These are phyloP conservation scores for Frankliniella intonsa DNA, from an alignment of 2,888 invertebrate species.

Conservation along the genomic window DNA sequence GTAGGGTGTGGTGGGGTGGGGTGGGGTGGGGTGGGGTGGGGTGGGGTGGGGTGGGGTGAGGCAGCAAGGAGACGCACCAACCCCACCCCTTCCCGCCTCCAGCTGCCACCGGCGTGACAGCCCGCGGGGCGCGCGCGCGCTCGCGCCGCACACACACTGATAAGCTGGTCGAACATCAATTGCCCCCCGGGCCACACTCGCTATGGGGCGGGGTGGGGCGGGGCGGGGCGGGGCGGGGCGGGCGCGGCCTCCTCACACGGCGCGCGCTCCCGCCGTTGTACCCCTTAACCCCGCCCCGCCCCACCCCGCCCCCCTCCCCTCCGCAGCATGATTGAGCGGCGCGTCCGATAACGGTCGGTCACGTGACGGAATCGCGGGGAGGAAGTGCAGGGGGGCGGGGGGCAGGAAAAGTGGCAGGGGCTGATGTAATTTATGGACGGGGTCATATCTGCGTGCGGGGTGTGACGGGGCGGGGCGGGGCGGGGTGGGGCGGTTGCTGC, in stretches of 20 bases:
- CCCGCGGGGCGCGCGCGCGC: too few species aligned
- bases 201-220: background rate
- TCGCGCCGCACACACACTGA: background rate
- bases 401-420: background rate
- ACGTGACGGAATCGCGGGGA: background rate
- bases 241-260: background rate
- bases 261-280: background rate
- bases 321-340: conserved; percentile 1
- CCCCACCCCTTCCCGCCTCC: too few species aligned
- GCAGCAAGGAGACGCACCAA: too few species aligned
- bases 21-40: too few species aligned
- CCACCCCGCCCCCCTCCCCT: background rate
- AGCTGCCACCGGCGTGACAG: too few species aligned
- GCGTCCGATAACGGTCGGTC: background rate
- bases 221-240: too few species aligned
- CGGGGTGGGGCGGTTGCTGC: too few species aligned
- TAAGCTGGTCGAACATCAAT: conserved; percentile 20
- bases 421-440: background rate
- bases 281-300: too few species aligned
- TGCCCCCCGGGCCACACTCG: background rate
- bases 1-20: too few species aligned
- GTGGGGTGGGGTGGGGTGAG: too few species aligned
- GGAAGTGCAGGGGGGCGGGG: background rate
- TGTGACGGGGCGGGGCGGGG: too few species aligned
- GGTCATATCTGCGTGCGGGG: too few species aligned